Evolutionary conservation across 2,888 invertebrate species (phyloP), one percentile per base, ranked within the genome.

Genomic region (Chrysolina americana): DNA sequence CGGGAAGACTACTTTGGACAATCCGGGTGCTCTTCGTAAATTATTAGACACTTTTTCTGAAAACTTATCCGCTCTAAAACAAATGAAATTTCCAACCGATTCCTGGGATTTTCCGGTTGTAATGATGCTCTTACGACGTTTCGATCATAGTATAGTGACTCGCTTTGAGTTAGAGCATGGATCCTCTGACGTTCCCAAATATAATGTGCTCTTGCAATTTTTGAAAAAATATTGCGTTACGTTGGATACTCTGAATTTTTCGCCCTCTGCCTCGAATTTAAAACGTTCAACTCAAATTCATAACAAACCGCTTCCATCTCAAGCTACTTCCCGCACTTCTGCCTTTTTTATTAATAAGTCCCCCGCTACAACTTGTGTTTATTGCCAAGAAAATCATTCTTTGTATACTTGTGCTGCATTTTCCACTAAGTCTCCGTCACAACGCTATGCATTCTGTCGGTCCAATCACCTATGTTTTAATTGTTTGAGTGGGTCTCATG

Each of bases 101-200:
- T 21, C n/a, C 0, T 68, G 56, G 59, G 41, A 41, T 59, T 59
- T 59, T 21, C 23, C 56, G 11, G 9, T 56, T 15, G 68, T 68
- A n/a, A 68, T 53, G 50, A 59, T 68, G 68, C 59, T 68, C 13
- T 41, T 68, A 1, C 56, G 56, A 56, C 36, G 68, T 19, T 44
- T 47, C n/a, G 63, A 70, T 63, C 23, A 21, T n/a, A 19, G 5
- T 41, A 4, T 41, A 6, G 19, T 64, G 10, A 2, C 68, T n/a
- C 41, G 59, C 8, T 68, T 59, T 15, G 19, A 68, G 41, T 8
- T 59, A 0, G 11, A n/a, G 19, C 64, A 41, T 64, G 64, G 41
- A 2, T 64, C 64, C 4, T 64, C 19, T 8, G 66, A 48, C 41
- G 48, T 66, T 4, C 47, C 19, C 5, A 47, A 19, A n/a, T 48